Percentiles rank a stretch among this genome's conserved stretches.
These are phyloP conservation scores for Goniozus legneri DNA, from an alignment of 1,140 invertebrate species.

Conservation along the genomic window DNA sequence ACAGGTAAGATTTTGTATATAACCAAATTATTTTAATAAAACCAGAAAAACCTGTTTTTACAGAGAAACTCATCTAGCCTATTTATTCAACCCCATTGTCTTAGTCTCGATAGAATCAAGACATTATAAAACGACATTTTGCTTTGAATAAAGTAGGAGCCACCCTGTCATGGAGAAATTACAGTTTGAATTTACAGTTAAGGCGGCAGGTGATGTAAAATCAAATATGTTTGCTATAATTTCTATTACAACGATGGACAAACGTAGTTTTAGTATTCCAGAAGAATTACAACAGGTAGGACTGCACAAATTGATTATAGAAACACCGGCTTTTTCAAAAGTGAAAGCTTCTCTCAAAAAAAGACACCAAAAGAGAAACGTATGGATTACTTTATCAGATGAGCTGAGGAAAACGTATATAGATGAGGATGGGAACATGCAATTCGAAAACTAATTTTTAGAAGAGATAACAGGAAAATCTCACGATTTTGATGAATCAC, in stretches of 20 bases:
- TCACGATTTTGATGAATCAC: background rate
- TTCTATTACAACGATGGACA: background rate
- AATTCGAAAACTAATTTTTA: slow-evolving; percentile 2
- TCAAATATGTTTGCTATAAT: slow-evolving; percentile 2
- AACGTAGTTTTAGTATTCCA: slow-evolving; percentile 2
- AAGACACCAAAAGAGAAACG: slow-evolving; percentile 4
- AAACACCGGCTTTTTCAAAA: slow-evolving; percentile 1
- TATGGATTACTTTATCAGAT: slow-evolving; percentile 8
- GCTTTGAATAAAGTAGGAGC: too few relatives aligned
- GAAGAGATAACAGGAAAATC: background rate
- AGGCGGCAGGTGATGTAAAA: background rate
- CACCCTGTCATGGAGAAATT: too few relatives aligned
- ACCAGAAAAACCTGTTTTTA: too few relatives aligned
- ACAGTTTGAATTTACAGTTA: background rate
- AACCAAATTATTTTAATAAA: too few relatives aligned
- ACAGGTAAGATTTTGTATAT: too few relatives aligned
- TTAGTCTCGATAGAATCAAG: too few relatives aligned
- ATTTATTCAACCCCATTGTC: too few relatives aligned
- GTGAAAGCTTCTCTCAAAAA: slow-evolving; percentile 6
- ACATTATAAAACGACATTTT: too few relatives aligned
- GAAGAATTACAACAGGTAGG: slow-evolving; percentile 1
- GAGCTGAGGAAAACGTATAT: slow-evolving; percentile 6
- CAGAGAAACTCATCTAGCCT: too few relatives aligned
- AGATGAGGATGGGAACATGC: slow-evolving; percentile 4
- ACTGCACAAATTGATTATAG: background rate